Evolutionary conservation across 2,888 invertebrate species (phyloP), one percentile per base, ranked within the genome.

Genomic region (Aromia moschata): DNA sequence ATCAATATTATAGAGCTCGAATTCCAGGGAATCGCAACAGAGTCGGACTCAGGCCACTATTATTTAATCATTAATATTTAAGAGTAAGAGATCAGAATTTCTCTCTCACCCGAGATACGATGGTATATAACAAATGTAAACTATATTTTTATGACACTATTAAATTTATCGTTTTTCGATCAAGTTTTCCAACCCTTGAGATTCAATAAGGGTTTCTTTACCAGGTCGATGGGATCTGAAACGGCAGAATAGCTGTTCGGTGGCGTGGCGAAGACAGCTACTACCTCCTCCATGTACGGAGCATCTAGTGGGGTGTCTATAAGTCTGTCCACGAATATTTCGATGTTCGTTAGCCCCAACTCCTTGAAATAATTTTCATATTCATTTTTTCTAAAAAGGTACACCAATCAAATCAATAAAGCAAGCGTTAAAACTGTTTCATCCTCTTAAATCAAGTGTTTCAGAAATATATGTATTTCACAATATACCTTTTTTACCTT

Each of bases 231-330:
- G 0, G 92, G 90, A 75, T 93, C 92, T 0, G 84, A 84, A 16
- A 93, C 88, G 0, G 91, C 91, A 0, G 91, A 91, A 74, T 91
- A 92, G 0, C 92, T 92, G 74, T 91, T 92, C 0, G 92, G 91
- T 0, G 93, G 93, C 0, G 90, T 89, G 0, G 91, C 93, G 66
- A 88, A 83, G 1, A 89, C 83, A 0, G 87, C 86, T 0, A 88
- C 87, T 0, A 87, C 87, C 40, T 84, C 83, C 58, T 86, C 85
- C 66, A 88, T 80, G 33, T 84, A 84, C 36, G 80, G 75, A 1
- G 84, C 82, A 62, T 84, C 83, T 47, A 82, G 76, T 7, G 83
- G 79, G 36, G 83, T 73, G 31, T 84, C 83, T n/a, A 82, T 82
- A 45, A 85, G 79, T 38, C 82, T 78, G 65, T 85, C 84, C 0